Base-by-base conservation (phyloP, 2,113 vertebrate genomes). In the Anoplopoma fimbria region DNA sequence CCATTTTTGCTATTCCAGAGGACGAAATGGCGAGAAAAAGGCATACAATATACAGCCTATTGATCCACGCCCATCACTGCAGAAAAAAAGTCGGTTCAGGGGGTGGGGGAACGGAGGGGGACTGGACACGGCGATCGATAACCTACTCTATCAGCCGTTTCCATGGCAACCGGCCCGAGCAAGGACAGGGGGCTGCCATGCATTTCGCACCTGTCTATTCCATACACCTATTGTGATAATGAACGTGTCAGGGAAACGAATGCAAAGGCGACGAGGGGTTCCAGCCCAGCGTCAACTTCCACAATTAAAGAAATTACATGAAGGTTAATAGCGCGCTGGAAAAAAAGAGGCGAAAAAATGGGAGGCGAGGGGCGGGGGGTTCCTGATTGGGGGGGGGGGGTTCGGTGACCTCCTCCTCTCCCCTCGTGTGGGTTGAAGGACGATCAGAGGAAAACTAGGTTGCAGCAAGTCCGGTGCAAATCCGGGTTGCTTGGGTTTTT, bases 101-200 rank as follows among this genome's bases (percentile, higher is more conserved):
- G 91, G 94, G 81, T 53, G 62, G 89, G 88, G 78, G 79, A 55
- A 71, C 21, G 38, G 83, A 58, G 91, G 85, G 90, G 87, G 83
- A 95, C 94, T 94, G 96, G 95, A 96, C 95, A 94, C 91, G 15
- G 90, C 95, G 93, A 96, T 96, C 96, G 93, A 96, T 96, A 96
- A 93, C 93, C 93, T 95, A 95, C 95, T 96, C 95, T 94, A 96
- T 96, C 95, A 96, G 95, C 86, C 89, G 95, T 96, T 95, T 94
- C 96, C 95, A 96, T 96, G 95, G 95, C 91, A 96, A 96, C 96
- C 86, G 73, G 67, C 87, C 49, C 73, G 94, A 94, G 94, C 89
- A 92, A 95, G 94, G 95, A 95, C 94, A 94, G 94, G 95, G 94
- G 90, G 92, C 91, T 90, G 91, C 93, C 92, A 89, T 94, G 94